Conservation (phyloP, 1,140 invertebrate genomes). For the Hypsibius dujardini region DNA sequence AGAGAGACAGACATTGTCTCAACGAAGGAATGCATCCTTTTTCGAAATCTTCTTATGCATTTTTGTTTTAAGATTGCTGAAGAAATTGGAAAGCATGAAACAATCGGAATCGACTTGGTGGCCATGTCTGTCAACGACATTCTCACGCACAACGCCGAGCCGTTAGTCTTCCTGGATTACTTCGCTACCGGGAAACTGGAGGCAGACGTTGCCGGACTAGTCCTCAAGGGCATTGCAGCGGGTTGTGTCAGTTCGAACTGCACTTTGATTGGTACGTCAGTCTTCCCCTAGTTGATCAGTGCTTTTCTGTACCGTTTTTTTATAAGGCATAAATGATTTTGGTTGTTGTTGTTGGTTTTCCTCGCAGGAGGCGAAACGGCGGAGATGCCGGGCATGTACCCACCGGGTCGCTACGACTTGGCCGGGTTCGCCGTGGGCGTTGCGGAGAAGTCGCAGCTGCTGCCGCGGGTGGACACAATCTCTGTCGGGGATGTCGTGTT, state of each 20-base stretch:
- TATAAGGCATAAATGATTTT: too few species aligned
- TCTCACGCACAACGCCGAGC: conserved; percentile 77
- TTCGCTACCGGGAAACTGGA: conserved; percentile 74
- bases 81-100: conserved; percentile 53
- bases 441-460: conserved; percentile 52
- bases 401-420: conserved; percentile 67
- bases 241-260: conserved; percentile 70
- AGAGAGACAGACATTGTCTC: background rate
- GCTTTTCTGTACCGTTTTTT: too few species aligned
- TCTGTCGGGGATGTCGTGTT: conserved; percentile 59
- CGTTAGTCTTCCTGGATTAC: conserved; percentile 88
- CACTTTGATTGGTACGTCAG: conserved; percentile 55
- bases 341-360: background rate
- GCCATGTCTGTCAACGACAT: conserved; percentile 97
- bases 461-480: conserved; percentile 55
- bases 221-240: conserved; percentile 65
- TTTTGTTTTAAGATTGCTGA: conserved; percentile 51
- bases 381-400: conserved; percentile 87
- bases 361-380: conserved; percentile 72
- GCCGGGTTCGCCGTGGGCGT: conserved; percentile 87
- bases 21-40: conserved; percentile 6
- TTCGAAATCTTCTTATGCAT: conserved; percentile 19
- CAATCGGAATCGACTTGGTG: conserved; percentile 82
- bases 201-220: conserved; percentile 49
- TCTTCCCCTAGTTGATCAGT: too few species aligned